Evolutionary conservation across 2,113 vertebrate species (phyloP), one percentile per base, ranked within the genome.

Genomic region (Tragelaphus strepsiceros): DNA sequence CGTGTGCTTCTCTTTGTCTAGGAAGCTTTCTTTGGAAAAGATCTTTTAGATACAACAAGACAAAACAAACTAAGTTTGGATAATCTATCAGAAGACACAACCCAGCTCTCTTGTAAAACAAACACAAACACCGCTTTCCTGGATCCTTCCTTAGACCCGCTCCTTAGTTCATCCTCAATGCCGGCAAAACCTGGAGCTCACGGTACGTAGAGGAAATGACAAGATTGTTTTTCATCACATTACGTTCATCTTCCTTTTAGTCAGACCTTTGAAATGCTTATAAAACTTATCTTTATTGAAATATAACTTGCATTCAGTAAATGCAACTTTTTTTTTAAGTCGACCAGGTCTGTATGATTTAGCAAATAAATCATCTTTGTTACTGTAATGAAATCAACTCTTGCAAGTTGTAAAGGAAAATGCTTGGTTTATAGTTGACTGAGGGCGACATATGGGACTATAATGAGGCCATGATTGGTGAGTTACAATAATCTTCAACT

Each of bases 1-100:
- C 58, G 5, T 98, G 43, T 98, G 95, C 53, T 97, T 88, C 54
- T 87, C 30, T 71, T 94, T 61, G 94, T 97, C 28, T 98, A 99
- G 99, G 99, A 99, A 64, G 99, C 99, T 43, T 99, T 99, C 98
- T 99, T 99, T 97, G 99, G 99, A 91, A 99, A 99, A 96, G 99
- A 99, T 89, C 99, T 99, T 67, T 98, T 99, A 85, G 99, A 99
- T 96, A 99, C 99, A 87, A 99, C 99, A 92, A 99, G 99, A 74
- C 99, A 99, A 91, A 99, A 81, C 91, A 99, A 98, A 98, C 98
- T 97, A 93, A 98, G 94, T 83, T 98, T 98, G 22, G 99, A 99
- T 91, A 98, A 99, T 56, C 98, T 99, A 13, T 99, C 99, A 91
- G 99, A 99, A 95, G 99, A 99, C 92, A 98, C 99, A 14, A 95